Evolutionary conservation across 2,797 vertebrate genomes (phyloP).

Genomic region (Lemur catta): DNA sequence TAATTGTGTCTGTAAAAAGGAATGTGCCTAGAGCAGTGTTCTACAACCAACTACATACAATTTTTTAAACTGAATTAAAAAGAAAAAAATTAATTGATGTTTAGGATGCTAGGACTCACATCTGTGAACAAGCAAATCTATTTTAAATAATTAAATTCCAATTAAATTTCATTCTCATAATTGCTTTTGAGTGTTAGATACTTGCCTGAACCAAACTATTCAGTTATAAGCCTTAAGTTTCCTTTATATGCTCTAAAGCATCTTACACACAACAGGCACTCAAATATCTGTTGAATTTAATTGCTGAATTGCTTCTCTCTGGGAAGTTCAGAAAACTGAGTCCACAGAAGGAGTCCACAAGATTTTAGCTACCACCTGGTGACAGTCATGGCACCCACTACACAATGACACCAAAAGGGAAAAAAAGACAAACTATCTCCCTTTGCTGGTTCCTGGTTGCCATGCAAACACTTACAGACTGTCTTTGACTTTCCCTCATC

Average conservation of each 20-base stretch:
- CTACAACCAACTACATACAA: background rate
- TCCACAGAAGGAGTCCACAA: background rate
- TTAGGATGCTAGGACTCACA: background rate
- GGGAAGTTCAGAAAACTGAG: background rate
- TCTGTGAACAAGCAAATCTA: conserved; percentile 26
- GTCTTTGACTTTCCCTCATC: background rate
- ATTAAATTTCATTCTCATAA: conserved; percentile 34
- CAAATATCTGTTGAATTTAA: background rate
- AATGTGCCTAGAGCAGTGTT: background rate
- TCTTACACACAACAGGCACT: background rate
- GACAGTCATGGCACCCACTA: background rate
- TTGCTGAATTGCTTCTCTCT: background rate
- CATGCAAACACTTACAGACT: background rate
- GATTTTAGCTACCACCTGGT: background rate
- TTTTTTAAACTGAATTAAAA: conserved; percentile 36
- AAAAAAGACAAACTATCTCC: background rate
- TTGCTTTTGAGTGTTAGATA: background rate
- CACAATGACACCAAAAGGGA: background rate
- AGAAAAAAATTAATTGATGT: background rate
- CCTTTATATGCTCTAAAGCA: background rate
- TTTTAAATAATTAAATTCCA: conserved; percentile 44
- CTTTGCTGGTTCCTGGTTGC: background rate
- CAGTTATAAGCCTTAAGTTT: background rate
- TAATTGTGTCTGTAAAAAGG: background rate
- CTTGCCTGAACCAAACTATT: background rate